Evolutionary conservation across 2,113 vertebrate genomes (phyloP).

Genomic region (Peucedramus taeniatus): DNA sequence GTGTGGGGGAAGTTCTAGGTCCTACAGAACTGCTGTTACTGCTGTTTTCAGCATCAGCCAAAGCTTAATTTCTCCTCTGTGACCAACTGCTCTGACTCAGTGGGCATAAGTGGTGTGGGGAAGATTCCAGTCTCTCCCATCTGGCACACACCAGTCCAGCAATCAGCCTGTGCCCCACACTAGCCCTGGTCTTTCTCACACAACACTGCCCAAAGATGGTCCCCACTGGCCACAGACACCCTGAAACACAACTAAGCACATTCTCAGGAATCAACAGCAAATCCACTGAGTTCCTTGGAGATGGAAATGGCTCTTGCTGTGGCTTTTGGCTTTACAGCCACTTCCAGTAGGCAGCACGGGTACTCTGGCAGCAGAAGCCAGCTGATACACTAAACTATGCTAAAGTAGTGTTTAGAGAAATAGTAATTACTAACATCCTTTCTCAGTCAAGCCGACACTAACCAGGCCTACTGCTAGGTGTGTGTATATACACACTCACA

Average conservation of each 20-base stretch:
- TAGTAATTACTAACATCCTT: slow-evolving; percentile 63
- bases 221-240: rapidly evolving
- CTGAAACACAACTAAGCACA: background rate
- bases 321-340: background rate
- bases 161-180: background rate
- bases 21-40: background rate
- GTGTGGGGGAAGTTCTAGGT: background rate
- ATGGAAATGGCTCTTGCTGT: background rate
- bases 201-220: background rate
- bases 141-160: background rate
- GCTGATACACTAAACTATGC: slow-evolving; percentile 28
- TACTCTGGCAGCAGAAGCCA: slow-evolving; percentile 51
- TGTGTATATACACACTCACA: slow-evolving; percentile 46
- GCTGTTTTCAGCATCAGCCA: background rate
- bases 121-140: rapidly evolving
- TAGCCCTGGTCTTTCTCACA: background rate
- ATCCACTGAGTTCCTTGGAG: background rate
- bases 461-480: slow-evolving; percentile 58
- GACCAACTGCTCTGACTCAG: background rate
- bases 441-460: slow-evolving; percentile 52
- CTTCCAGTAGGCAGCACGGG: slow-evolving; percentile 32
- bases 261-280: background rate
- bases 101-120: rapidly evolving
- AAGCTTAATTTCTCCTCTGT: background rate
- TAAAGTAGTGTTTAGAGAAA: slow-evolving; percentile 63